Percentiles rank a stretch among this genome's conserved stretches.
Conservation (phyloP, 2,113 vertebrate genomes). For the Galbula dea region DNA sequence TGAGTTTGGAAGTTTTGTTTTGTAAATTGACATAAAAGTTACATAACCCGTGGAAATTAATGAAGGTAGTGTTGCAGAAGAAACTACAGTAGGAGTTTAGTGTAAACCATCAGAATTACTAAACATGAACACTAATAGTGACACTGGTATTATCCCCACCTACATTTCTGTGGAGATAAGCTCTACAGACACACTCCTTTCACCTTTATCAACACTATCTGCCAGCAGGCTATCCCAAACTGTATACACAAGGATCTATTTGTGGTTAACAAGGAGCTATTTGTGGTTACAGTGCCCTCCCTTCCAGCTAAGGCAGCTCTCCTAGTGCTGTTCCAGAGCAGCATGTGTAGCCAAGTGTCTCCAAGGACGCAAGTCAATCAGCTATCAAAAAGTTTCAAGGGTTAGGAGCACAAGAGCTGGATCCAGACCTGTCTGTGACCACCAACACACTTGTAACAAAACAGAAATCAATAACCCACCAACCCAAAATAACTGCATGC, state of each 20-base stretch:
- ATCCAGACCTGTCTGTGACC: neutral
- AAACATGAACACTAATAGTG: neutral
- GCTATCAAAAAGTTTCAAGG: neutral
- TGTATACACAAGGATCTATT: neutral
- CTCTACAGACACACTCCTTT: neutral
- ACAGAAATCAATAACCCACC: neutral
- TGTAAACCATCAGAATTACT: neutral
- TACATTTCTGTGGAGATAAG: neutral
- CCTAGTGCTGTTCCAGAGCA: neutral
- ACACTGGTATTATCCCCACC: neutral
- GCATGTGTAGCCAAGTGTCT: no score
- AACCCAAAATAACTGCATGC: neutral
- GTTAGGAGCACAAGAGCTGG: neutral
- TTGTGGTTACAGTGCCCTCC: neutral
- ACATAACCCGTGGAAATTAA: neutral
- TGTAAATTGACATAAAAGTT: neutral
- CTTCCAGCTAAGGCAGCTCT: neutral
- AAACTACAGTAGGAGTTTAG: neutral
- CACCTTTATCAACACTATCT: neutral
- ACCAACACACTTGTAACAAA: neutral
- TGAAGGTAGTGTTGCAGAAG: neutral
- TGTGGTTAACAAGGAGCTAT: neutral
- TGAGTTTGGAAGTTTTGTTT: neutral
- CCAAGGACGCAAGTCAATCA: neutral
- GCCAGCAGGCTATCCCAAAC: neutral